Percentiles rank a stretch among this genome's conserved stretches.
phyloP scores from a whole-genome alignment of 2,113 vertebrate species.

The Macroglossus sobrinus region DNA sequence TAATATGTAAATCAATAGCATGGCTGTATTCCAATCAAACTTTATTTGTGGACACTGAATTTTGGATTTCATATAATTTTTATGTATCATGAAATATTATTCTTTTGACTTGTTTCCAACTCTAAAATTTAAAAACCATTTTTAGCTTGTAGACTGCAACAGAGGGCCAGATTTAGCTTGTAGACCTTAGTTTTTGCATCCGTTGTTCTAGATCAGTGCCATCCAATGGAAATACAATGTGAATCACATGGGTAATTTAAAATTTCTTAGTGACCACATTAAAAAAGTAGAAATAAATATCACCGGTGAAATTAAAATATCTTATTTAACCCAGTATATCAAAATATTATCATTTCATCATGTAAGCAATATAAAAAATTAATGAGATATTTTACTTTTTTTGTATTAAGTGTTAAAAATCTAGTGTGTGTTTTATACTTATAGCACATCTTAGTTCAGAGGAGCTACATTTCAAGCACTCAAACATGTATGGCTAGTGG shows the following conservation, averaged over 20 bases:
- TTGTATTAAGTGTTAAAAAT: background rate
- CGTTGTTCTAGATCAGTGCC: background rate
- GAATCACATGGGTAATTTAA: background rate
- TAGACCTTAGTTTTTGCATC: background rate
- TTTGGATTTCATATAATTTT: background rate
- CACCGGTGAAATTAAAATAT: background rate
- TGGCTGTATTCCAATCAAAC: background rate
- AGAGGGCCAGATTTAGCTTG: background rate
- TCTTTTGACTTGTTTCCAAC: background rate
- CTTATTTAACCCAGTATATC: background rate
- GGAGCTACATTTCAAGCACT: background rate
- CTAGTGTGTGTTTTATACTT: background rate
- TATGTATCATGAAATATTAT: background rate
- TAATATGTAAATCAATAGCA: fast-evolving
- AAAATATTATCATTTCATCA: background rate
- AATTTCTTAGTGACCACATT: background rate
- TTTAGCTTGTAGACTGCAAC: background rate
- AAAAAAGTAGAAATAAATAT: background rate
- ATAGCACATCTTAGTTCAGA: background rate
- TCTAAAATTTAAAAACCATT: background rate
- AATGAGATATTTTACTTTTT: background rate
- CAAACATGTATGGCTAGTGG: background rate
- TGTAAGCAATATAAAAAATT: background rate
- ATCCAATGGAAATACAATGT: background rate
- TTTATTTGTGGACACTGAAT: background rate